Base-by-base conservation (phyloP, 2,888 invertebrate genomes). In the Perdita meconis region DNA sequence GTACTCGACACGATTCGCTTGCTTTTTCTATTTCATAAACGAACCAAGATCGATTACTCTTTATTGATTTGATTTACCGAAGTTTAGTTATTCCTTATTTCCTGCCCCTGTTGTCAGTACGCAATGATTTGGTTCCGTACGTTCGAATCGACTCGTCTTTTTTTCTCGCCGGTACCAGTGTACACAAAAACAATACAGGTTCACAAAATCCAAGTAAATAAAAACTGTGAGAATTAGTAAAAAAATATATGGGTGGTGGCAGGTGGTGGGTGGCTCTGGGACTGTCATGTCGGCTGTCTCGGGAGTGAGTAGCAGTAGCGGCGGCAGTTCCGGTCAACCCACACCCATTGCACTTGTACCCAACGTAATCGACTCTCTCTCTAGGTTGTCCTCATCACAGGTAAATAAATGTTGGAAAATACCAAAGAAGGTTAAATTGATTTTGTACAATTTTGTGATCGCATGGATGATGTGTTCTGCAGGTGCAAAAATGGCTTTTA, bases 321-420 rank as follows among this genome's bases (percentile, higher is more conserved):
- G 93, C 92, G 83, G 90, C 90, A 90, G 89, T 89, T 90, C 90
- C 88, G 88, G 90, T 87, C 90, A 91, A 87, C 91, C 92, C 87
- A 91, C 92, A 84, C 93, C 94, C 88, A 93, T 94, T 90, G 92
- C 93, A 89, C 93, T 94, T 90, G 93, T 94, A 90, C 93, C 94
- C 90, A 94, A 93, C 91, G 91, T 94, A 90, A 93, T 93, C 89
- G 92, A 93, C 91, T 88, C 89, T 87, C 90, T 88, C 84, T 90
- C 89, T 91, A 90, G 90, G 88, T 90, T 91, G 85, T 88, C 90
- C 86, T 89, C 89, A 67, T 88, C 87, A 88, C 90, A 91, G 90
- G 90, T 91, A 90, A 91, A 88, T 90, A 84, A 84, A 76, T 82
- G 75, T 86, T 81, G 82, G 81, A 81, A 84, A 78, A 36, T 67